A percentile compares a stretch with the other conserved stretches of the same genome.
These are phyloP conservation scores for Lepeophtheirus salmonis DNA, from an alignment of 1,140 invertebrate genomes.

Conservation along the genomic window DNA sequence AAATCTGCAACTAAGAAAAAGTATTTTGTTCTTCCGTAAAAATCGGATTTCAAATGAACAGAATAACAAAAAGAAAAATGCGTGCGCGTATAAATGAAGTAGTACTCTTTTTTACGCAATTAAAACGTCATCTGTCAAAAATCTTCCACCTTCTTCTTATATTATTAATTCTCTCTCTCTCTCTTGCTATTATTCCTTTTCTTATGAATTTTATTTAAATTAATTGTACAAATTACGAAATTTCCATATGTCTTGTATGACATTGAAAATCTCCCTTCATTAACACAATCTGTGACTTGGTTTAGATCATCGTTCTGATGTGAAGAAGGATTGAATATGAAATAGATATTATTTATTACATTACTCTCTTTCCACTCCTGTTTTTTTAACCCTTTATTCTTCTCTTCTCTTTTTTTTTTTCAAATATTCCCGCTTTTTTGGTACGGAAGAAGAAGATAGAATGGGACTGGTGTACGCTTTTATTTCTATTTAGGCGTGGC, in stretches of 20 bases:
- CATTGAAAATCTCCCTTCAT: background rate
- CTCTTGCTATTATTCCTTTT: background rate
- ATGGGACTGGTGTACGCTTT: no score
- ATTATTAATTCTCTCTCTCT: background rate
- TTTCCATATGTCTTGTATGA: background rate
- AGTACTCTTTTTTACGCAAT: background rate
- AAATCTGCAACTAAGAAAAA: background rate
- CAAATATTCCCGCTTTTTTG: no score
- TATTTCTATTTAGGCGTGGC: no score
- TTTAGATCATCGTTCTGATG: no score
- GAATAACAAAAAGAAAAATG: background rate
- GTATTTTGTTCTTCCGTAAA: background rate
- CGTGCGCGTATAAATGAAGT: background rate
- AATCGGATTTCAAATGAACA: background rate
- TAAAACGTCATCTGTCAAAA: background rate
- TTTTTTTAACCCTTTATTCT: no score
- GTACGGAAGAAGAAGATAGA: no score
- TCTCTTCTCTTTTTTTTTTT: no score
- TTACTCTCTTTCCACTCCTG: no score
- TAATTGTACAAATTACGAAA: background rate
- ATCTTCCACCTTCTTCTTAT: background rate
- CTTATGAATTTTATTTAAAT: conserved; percentile 1
- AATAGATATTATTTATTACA: no score
- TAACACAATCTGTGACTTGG: background rate
- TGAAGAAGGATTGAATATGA: no score